Percentiles rank a stretch among this genome's conserved stretches.
These are phyloP conservation scores for Sebastes minor DNA, from an alignment of 2,797 vertebrate genomes.

Conservation along the genomic window DNA sequence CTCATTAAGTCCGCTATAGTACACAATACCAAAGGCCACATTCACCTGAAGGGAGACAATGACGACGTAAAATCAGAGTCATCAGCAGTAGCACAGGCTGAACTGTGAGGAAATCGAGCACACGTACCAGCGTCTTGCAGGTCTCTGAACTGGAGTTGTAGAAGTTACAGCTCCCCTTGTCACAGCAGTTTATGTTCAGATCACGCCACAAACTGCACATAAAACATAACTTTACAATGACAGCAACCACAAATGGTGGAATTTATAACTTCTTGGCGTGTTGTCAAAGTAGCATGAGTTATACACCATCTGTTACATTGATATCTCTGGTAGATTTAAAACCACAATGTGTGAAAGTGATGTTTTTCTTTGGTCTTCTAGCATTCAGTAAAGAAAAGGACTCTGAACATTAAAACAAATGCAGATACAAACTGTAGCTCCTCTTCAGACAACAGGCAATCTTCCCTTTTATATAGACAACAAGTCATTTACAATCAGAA, in stretches of 20 bases:
- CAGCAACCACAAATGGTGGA: not conserved
- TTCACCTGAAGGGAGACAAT: conserved; percentile 63
- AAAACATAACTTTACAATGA: conserved; percentile 2
- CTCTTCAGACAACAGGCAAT: not conserved
- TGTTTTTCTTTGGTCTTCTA: not conserved
- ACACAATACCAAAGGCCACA: conserved; percentile 74
- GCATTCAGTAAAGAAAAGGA: not conserved
- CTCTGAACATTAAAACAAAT: not conserved
- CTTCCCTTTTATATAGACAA: not conserved
- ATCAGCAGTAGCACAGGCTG: not conserved
- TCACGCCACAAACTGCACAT: conserved; percentile 79
- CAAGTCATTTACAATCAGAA: not conserved
- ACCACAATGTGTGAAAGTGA: not conserved
- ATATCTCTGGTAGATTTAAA: not conserved
- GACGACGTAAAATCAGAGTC: not conserved
- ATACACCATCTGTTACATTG: rapidly evolving
- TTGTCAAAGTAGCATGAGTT: not conserved
- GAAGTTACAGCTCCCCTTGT: conserved; percentile 78
- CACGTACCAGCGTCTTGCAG: conserved; percentile 68
- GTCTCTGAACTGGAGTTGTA: conserved; percentile 65
- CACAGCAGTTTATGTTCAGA: conserved; percentile 81
- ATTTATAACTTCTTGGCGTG: not conserved
- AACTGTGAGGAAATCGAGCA: not conserved
- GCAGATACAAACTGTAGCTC: not conserved
- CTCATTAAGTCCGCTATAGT: conserved; percentile 77